Evolutionary conservation across 2,888 invertebrate genomes (phyloP).

Genomic region (Drosophila limbata): DNA sequence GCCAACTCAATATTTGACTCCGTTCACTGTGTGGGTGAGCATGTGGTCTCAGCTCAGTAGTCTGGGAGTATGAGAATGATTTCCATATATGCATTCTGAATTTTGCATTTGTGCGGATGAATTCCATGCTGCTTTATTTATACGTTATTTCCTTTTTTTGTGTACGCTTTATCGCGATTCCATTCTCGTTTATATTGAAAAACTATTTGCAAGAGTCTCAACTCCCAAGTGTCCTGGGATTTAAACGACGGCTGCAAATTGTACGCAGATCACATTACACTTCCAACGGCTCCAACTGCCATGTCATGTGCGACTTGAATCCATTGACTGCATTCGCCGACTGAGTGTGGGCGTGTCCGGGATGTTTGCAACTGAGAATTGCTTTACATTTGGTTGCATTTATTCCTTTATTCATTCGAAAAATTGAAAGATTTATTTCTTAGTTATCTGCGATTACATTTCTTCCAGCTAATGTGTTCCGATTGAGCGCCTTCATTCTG

Average conservation of each 20-base stretch:
- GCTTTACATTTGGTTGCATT: slow-evolving; percentile 76
- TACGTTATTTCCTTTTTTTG: slow-evolving; percentile 61
- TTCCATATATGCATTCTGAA: slow-evolving; percentile 68
- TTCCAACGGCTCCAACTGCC: slow-evolving; percentile 34
- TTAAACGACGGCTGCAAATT: slow-evolving; percentile 78
- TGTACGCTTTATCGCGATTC: slow-evolving; percentile 53
- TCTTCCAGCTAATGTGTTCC: slow-evolving; percentile 75
- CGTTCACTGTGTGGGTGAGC: slow-evolving; percentile 26
- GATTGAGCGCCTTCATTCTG: slow-evolving; percentile 66
- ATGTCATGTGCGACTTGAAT: slow-evolving; percentile 53
- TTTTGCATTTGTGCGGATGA: slow-evolving; percentile 47
- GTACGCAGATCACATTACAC: slow-evolving; percentile 79
- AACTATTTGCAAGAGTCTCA: slow-evolving; percentile 75
- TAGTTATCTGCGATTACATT: slow-evolving; percentile 75
- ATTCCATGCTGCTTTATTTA: slow-evolving; percentile 66
- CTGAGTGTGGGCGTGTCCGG: slow-evolving; percentile 16
- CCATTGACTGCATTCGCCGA: slow-evolving; percentile 5
- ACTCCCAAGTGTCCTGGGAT: slow-evolving; percentile 74
- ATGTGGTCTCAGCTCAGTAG: slow-evolving; percentile 17
- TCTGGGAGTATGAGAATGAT: slow-evolving; percentile 49
- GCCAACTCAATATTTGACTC: slow-evolving; percentile 74
- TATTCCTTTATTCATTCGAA: slow-evolving; percentile 74
- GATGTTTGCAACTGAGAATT: slow-evolving; percentile 62
- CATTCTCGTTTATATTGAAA: slow-evolving; percentile 69
- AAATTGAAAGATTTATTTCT: slow-evolving; percentile 84